These are phyloP conservation scores for Epizoanthus scotinus DNA, from an alignment of 92 coral and sea anemone genomes.

Conservation along the genomic window DNA sequence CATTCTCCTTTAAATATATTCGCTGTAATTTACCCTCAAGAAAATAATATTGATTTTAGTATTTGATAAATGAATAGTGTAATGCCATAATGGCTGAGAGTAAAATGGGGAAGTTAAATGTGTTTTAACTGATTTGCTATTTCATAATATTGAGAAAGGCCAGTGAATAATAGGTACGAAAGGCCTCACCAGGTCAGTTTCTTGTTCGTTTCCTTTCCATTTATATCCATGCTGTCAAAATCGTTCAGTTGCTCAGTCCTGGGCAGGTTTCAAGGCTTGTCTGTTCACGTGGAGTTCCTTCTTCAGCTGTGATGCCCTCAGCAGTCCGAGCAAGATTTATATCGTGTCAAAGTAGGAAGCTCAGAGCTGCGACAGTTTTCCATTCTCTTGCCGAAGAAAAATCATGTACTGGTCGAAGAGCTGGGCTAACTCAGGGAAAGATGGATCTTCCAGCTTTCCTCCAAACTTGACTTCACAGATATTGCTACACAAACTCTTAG, in stretches of 20 bases:
- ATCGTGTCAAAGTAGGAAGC: conserved; percentile 33
- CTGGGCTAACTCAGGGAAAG: background rate
- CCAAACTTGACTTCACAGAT: conserved; percentile 33
- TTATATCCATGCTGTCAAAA: conserved; percentile 9
- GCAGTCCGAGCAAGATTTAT: conserved; percentile 27
- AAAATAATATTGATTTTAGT: too few species aligned
- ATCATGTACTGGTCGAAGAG: conserved; percentile 30
- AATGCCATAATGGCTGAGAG: too few species aligned
- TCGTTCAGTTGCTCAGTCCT: conserved; percentile 65
- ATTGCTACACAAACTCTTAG: conserved; percentile 22
- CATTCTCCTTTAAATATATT: too few species aligned
- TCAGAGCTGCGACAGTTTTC: conserved; percentile 39
- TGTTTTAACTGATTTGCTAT: too few species aligned
- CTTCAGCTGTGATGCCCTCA: conserved; percentile 45
- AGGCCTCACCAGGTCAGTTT: conserved; percentile 17
- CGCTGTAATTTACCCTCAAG: too few species aligned
- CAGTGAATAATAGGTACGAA: background rate
- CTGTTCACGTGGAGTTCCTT: conserved; percentile 71
- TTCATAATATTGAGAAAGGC: too few species aligned
- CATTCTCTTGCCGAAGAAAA: conserved; percentile 40
- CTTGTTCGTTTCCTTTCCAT: conserved; percentile 19
- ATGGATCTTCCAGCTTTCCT: conserved; percentile 3
- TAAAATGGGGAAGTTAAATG: too few species aligned
- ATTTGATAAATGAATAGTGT: too few species aligned
- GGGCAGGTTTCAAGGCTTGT: conserved; percentile 71